Conservation (phyloP, 2,113 vertebrate genomes). For the Salvator merianae region DNA sequence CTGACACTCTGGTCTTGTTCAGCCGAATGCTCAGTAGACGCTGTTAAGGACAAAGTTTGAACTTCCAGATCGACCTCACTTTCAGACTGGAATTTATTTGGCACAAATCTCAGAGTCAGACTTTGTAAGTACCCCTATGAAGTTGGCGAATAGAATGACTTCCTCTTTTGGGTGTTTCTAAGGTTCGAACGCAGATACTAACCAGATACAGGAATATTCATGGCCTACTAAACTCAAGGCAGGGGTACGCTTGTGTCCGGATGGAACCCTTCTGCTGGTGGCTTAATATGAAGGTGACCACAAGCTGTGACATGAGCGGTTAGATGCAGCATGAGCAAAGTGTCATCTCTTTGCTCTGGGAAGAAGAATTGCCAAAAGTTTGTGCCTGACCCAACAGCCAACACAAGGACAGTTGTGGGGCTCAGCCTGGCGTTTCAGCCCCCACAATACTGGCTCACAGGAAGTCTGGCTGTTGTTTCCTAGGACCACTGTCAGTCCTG, state of each 20-base stretch:
- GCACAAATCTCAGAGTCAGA: constrained; percentile 32
- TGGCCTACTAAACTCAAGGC: not conserved
- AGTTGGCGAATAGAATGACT: not conserved
- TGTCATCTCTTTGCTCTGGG: not conserved
- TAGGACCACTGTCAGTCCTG: not conserved
- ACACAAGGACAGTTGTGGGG: no score
- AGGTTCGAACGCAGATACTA: not conserved
- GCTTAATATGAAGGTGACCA: no score
- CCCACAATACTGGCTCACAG: no score
- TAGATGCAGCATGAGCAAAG: not conserved
- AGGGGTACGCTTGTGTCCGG: constrained; percentile 2
- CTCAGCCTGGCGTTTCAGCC: not conserved
- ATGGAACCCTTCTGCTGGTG: not conserved
- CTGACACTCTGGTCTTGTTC: not conserved
- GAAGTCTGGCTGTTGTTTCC: not conserved
- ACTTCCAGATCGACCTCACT: constrained; percentile 31
- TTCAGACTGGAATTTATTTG: constrained; percentile 22
- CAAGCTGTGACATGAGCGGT: not conserved
- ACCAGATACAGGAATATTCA: not conserved
- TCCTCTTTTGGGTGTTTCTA: not conserved
- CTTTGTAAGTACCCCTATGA: constrained; percentile 5
- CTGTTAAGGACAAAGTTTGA: constrained; percentile 28
- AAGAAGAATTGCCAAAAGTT: not conserved
- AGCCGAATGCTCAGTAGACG: not conserved
- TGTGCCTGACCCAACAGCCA: not conserved